A percentile compares a stretch with the other conserved stretches of the same genome.
Evolutionary conservation across 2,113 vertebrate genomes (phyloP).

Genomic region (Salminus brasiliensis): DNA sequence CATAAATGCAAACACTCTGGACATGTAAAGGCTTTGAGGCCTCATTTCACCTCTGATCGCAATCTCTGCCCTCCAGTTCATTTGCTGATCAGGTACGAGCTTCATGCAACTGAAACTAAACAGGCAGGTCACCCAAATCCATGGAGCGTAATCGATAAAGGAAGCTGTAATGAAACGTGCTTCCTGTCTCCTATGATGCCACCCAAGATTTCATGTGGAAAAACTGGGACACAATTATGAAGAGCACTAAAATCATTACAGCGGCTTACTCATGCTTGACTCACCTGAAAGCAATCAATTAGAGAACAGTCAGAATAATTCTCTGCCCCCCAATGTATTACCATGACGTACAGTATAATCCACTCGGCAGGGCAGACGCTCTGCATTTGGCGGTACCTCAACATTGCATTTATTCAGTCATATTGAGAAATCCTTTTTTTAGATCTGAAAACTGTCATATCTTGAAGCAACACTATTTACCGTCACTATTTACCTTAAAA

Average conservation of each 20-base stretch:
- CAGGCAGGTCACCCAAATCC: conserved; percentile 7
- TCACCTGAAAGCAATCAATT: conserved; percentile 25
- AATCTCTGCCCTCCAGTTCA: conserved; percentile 2
- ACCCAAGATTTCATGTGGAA: neutral
- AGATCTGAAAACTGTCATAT: too few relatives aligned
- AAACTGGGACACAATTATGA: neutral
- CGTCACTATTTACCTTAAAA: too few relatives aligned
- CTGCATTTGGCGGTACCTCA: neutral
- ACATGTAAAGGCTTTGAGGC: neutral
- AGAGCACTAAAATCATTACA: neutral
- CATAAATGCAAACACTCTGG: neutral
- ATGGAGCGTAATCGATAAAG: conserved; percentile 8
- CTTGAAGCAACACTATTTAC: too few relatives aligned
- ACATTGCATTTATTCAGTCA: neutral
- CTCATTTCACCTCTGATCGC: neutral
- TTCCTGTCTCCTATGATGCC: neutral
- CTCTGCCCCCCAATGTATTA: conserved; percentile 5
- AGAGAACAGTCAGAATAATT: conserved; percentile 13
- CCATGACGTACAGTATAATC: conserved; percentile 30
- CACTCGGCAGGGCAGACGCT: neutral
- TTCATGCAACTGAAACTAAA: neutral
- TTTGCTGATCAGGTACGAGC: neutral
- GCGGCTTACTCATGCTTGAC: neutral
- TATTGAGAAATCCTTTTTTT: neutral
- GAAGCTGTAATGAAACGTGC: neutral